Evolutionary conservation across 2,888 invertebrate species (phyloP).

Genomic region (Teleiodes luculella): DNA sequence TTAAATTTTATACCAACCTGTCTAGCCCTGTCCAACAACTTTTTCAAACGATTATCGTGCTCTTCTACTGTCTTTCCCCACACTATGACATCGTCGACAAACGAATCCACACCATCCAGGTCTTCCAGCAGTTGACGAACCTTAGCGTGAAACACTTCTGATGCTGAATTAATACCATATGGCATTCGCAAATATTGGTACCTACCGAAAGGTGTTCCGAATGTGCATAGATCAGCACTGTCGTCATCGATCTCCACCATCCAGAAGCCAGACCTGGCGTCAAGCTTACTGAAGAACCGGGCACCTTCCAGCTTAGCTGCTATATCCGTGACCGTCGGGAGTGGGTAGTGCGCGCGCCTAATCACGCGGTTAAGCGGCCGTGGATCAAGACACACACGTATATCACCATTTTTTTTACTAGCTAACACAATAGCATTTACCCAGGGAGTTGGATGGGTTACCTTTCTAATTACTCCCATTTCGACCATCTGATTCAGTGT

Average conservation of each 20-base stretch:
- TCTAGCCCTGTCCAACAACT: constrained; percentile 7
- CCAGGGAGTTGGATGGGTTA: constrained; percentile 24
- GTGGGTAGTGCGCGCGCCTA: constrained; percentile 19
- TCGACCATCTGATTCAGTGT: constrained; percentile 20
- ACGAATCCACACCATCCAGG: constrained; percentile 11
- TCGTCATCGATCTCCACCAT: constrained; percentile 20
- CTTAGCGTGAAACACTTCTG: constrained; percentile 22
- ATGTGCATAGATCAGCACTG: constrained; percentile 29
- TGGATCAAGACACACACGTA: constrained; percentile 17
- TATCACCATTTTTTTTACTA: constrained; percentile 16
- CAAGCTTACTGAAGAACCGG: constrained; percentile 21
- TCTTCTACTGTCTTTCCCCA: constrained; percentile 13
- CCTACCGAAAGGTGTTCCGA: constrained; percentile 22
- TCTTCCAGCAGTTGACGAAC: constrained; percentile 21
- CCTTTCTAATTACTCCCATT: constrained; percentile 22
- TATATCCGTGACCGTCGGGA: constrained; percentile 25
- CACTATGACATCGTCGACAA: constrained; percentile 16
- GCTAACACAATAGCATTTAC: constrained; percentile 28
- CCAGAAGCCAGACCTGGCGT: constrained; percentile 28
- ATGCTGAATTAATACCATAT: constrained; percentile 20
- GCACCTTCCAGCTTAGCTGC: constrained; percentile 18
- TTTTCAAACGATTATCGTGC: constrained; percentile 7
- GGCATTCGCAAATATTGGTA: constrained; percentile 27
- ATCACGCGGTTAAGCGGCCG: constrained; percentile 20
- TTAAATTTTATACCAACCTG: constrained; percentile 14